Percentiles rank a stretch among this genome's conserved stretches.
Conservation (phyloP, 2,113 vertebrate genomes). For the Sorex fumeus region DNA sequence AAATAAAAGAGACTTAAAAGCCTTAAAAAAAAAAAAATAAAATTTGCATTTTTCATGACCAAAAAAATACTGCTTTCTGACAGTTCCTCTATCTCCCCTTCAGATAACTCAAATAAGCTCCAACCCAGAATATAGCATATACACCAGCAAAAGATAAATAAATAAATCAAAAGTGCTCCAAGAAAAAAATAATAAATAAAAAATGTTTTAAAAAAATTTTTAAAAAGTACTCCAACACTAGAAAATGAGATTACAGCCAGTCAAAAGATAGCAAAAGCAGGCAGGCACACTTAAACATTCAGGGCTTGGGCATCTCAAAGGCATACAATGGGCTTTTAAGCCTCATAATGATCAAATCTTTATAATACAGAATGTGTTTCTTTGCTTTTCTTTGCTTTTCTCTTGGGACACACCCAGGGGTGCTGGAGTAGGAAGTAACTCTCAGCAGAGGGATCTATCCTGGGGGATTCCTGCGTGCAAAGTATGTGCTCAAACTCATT, state of each 20-base stretch:
- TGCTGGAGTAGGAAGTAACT: too few relatives aligned
- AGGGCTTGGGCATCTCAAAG: neutral
- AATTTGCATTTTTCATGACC: too few relatives aligned
- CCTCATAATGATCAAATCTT: neutral
- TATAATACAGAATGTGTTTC: neutral
- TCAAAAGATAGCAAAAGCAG: neutral
- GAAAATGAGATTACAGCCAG: neutral
- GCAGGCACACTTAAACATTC: neutral
- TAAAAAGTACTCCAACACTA: neutral
- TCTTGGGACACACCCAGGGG: too few relatives aligned
- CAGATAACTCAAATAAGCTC: neutral
- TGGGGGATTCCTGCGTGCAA: too few relatives aligned
- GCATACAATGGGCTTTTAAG: neutral
- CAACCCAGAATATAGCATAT: neutral
- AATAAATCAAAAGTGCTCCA: neutral
- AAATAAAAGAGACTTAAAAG: too few relatives aligned
- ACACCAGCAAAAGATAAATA: too few relatives aligned
- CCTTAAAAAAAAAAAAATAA: too few relatives aligned
- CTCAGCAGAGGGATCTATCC: too few relatives aligned
- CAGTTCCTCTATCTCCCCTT: neutral
- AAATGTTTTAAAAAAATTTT: too few relatives aligned
- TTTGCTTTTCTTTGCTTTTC: too few relatives aligned
- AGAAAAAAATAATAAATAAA: too few relatives aligned
- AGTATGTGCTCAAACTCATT: too few relatives aligned
- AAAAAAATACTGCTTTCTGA: constrained; percentile 24